Evolutionary conservation across 1,140 invertebrate genomes (phyloP).

Genomic region (Ctenoplectra terminalis): DNA sequence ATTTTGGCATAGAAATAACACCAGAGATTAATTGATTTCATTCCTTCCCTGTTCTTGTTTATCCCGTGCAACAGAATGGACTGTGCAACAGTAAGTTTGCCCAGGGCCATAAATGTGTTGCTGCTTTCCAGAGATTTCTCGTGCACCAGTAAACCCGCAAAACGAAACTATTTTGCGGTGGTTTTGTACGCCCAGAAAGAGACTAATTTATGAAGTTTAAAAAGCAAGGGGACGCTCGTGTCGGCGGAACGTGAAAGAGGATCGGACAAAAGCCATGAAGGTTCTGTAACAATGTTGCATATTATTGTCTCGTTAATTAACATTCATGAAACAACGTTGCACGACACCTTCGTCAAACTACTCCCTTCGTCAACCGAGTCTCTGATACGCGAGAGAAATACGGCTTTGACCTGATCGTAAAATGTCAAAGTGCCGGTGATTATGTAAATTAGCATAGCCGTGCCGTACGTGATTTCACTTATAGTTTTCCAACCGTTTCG

Average conservation of each 20-base stretch:
- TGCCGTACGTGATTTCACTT: background rate
- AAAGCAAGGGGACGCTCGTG: background rate
- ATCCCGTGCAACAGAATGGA: too few relatives aligned
- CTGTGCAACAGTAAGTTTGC: too few relatives aligned
- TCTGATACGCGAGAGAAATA: background rate
- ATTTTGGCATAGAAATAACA: background rate
- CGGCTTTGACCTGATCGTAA: background rate
- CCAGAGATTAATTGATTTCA: background rate
- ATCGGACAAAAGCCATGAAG: background rate
- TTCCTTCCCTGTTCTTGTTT: background rate
- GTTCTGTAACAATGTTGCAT: background rate
- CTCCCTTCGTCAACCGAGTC: background rate
- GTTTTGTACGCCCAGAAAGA: too few relatives aligned
- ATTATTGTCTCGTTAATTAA: constrained; percentile 19
- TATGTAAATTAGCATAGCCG: constrained; percentile 22
- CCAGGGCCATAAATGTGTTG: too few relatives aligned
- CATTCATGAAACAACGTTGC: constrained; percentile 6
- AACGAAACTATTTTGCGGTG: too few relatives aligned
- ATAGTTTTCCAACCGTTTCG: background rate
- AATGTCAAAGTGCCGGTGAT: background rate
- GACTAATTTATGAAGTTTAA: too few relatives aligned
- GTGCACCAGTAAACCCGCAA: too few relatives aligned
- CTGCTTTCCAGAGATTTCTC: too few relatives aligned
- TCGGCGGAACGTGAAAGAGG: background rate
- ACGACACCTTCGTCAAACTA: constrained; percentile 2